Evolutionary conservation across 2,797 vertebrate species (phyloP).

Genomic region (Chelon auratus): DNA sequence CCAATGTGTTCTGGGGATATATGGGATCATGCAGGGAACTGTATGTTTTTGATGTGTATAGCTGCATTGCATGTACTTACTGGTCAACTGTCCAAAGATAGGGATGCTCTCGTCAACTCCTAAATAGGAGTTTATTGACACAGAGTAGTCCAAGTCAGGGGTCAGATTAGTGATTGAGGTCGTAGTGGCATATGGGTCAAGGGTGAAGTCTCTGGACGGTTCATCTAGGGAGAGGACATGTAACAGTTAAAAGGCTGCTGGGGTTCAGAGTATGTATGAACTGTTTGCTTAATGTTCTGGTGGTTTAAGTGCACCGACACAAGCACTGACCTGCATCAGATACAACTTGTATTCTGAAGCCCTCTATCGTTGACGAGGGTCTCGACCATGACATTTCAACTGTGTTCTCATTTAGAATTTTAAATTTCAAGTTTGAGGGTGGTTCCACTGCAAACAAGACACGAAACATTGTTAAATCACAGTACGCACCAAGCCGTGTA

Average conservation of each 20-base stretch:
- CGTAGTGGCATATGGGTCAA: conserved; percentile 87
- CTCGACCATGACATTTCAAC: conserved; percentile 97
- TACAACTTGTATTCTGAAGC: conserved; percentile 94
- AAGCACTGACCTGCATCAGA: conserved; percentile 90
- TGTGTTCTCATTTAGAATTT: conserved; percentile 98
- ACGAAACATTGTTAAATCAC: conserved; percentile 69
- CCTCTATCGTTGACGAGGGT: conserved; percentile 89
- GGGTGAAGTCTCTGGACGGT: conserved; percentile 89
- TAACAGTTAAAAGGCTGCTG: conserved; percentile 11
- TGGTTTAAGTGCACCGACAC: not conserved
- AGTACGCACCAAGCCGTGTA: conserved; percentile 42
- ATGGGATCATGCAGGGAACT: conserved; percentile 11
- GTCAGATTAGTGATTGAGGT: conserved; percentile 92
- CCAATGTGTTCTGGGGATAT: conserved; percentile 16
- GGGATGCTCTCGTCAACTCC: conserved; percentile 93
- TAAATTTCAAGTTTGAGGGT: conserved; percentile 98
- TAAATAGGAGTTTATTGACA: conserved; percentile 92
- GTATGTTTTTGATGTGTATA: not conserved
- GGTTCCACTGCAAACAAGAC: conserved; percentile 94
- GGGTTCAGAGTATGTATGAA: not conserved
- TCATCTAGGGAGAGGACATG: conserved; percentile 83
- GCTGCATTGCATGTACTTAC: conserved; percentile 84
- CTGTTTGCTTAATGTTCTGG: not conserved
- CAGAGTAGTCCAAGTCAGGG: conserved; percentile 92
- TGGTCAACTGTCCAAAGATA: conserved; percentile 96